Conservation (phyloP, 2,888 invertebrate genomes). For the Drosophila antonietae region DNA sequence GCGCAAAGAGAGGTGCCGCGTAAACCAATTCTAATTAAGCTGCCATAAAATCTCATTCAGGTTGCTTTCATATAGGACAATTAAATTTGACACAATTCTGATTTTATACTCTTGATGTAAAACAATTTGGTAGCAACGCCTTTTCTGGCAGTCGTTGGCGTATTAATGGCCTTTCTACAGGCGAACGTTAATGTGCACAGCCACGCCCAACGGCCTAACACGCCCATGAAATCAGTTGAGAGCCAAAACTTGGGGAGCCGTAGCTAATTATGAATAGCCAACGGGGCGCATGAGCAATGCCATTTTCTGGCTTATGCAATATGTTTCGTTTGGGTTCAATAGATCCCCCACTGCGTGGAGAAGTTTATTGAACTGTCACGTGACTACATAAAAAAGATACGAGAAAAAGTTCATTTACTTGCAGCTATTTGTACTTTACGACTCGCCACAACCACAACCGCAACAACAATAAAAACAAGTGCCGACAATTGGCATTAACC, state of each 20-base stretch:
- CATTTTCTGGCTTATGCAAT: constrained; percentile 16
- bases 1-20: too few species aligned
- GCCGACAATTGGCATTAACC: constrained; percentile 55
- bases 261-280: constrained; percentile 17
- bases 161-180: constrained; percentile 34
- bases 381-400: constrained; percentile 24
- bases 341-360: not conserved
- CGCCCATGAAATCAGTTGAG: constrained; percentile 24
- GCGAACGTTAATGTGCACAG: constrained; percentile 17
- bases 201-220: constrained; percentile 15
- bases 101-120: constrained; percentile 3
- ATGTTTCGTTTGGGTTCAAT: not conserved
- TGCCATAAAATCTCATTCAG: not conserved
- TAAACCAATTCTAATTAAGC: not conserved
- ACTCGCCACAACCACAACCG: constrained; percentile 17
- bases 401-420: constrained; percentile 33
- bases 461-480: constrained; percentile 16
- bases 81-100: not conserved
- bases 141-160: not conserved
- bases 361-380: constrained; percentile 57
- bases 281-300: constrained; percentile 31
- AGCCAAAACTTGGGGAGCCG: not conserved
- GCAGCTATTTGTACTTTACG: constrained; percentile 37
- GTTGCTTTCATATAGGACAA: not conserved
- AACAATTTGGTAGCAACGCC: constrained; percentile 18